Percentiles rank a stretch among this genome's conserved stretches.
These are phyloP conservation scores for Thymelicus sylvestris DNA, from an alignment of 2,888 invertebrate genomes.

Conservation along the genomic window DNA sequence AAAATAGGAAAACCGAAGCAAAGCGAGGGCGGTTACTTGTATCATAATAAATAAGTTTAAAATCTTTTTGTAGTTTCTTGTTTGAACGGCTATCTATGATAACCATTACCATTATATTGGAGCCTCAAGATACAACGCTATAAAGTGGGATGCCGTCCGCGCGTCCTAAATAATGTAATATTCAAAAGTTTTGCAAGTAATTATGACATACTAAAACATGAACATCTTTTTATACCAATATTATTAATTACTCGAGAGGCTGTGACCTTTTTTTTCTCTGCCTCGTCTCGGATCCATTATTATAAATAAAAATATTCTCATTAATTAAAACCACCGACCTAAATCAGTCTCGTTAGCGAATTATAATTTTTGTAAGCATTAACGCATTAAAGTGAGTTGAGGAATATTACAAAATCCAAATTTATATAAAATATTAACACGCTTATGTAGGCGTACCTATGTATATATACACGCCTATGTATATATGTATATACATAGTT, in stretches of 20 bases:
- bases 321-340: slow-evolving; percentile 30
- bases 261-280: slow-evolving; percentile 19
- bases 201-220: neutral
- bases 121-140: too few relatives aligned
- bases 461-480: too few relatives aligned
- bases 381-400: slow-evolving; percentile 7
- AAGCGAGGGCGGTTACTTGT: too few relatives aligned
- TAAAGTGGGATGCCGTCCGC: neutral
- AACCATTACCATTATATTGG: too few relatives aligned
- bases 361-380: slow-evolving; percentile 29
- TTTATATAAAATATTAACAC: slow-evolving; percentile 11
- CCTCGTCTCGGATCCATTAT: slow-evolving; percentile 16
- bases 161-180: neutral
- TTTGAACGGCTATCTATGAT: too few relatives aligned
- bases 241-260: slow-evolving; percentile 9
- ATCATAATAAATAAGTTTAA: too few relatives aligned
- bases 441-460: too few relatives aligned
- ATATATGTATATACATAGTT: too few relatives aligned
- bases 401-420: neutral
- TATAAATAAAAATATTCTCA: slow-evolving; percentile 21
- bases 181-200: slow-evolving; percentile 1
- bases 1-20: too few relatives aligned
- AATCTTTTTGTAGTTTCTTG: too few relatives aligned
- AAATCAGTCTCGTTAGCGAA: slow-evolving; percentile 20
- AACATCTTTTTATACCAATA: slow-evolving; percentile 2